Percentiles rank a stretch among this genome's conserved stretches.
Conservation (phyloP, 2,888 invertebrate genomes). For the Hermodice carunculata region DNA sequence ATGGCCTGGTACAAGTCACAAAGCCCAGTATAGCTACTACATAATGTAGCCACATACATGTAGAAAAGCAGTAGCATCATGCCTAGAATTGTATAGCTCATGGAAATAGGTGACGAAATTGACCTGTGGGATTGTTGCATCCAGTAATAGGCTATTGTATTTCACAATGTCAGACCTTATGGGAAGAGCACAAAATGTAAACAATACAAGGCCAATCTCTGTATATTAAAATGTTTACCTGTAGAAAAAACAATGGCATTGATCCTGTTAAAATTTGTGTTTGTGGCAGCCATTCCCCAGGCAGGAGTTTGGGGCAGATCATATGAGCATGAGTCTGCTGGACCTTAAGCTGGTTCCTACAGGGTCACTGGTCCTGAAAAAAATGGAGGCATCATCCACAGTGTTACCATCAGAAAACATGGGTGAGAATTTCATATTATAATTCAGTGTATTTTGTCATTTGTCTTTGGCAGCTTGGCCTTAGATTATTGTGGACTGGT, state of each 20-base stretch:
- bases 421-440: neutral
- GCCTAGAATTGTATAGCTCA: too few relatives aligned
- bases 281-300: constrained; percentile 61
- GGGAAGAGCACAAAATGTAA: too few relatives aligned
- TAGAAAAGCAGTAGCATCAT: too few relatives aligned
- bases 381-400: constrained; percentile 26
- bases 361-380: constrained; percentile 62
- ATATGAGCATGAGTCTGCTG: constrained; percentile 48
- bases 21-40: too few relatives aligned
- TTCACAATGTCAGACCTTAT: too few relatives aligned
- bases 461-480: neutral
- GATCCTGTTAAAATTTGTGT: neutral
- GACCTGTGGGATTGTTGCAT: too few relatives aligned
- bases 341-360: constrained; percentile 59
- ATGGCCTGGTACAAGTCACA: too few relatives aligned
- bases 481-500: neutral
- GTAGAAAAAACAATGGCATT: neutral
- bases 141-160: too few relatives aligned
- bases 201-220: too few relatives aligned
- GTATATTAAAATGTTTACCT: too few relatives aligned
- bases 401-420: neutral
- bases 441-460: neutral
- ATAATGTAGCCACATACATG: too few relatives aligned
- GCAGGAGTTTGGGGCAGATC: constrained; percentile 50
- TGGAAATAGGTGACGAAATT: too few relatives aligned